Evolutionary conservation across 2,113 vertebrate genomes (phyloP).

Genomic region (Pandion haliaetus): DNA sequence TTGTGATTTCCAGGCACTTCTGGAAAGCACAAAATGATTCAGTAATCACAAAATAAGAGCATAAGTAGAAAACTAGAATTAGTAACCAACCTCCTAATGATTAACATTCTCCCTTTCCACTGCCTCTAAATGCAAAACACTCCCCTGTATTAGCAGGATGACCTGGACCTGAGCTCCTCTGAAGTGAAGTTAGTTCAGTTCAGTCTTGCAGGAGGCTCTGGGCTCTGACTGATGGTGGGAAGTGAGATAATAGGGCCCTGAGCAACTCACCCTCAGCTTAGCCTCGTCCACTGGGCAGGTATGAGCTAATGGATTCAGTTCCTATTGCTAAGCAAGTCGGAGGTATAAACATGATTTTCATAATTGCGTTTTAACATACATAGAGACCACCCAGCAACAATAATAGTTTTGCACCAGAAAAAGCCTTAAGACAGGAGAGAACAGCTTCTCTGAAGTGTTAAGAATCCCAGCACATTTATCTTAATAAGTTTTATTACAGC

Average conservation of each 20-base stretch:
- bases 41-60: neutral
- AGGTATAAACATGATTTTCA: constrained; percentile 39
- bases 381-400: neutral
- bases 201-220: neutral
- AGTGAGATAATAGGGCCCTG: neutral
- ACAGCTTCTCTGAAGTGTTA: constrained; percentile 65
- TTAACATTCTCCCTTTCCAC: neutral
- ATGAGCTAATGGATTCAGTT: neutral
- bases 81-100: neutral
- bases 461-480: constrained; percentile 73
- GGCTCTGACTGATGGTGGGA: neutral
- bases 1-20: neutral
- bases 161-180: neutral
- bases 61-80: neutral
- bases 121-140: neutral
- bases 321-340: neutral
- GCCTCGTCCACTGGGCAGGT: neutral
- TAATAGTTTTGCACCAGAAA: constrained; percentile 45
- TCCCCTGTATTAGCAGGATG: neutral
- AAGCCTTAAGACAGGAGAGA: constrained; percentile 53
- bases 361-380: constrained; percentile 42
- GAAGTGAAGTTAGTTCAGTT: neutral
- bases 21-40: neutral
- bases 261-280: neutral
- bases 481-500: constrained; percentile 79